Conservation (phyloP, 2,797 vertebrate genomes). For the Galaxias olidus region DNA sequence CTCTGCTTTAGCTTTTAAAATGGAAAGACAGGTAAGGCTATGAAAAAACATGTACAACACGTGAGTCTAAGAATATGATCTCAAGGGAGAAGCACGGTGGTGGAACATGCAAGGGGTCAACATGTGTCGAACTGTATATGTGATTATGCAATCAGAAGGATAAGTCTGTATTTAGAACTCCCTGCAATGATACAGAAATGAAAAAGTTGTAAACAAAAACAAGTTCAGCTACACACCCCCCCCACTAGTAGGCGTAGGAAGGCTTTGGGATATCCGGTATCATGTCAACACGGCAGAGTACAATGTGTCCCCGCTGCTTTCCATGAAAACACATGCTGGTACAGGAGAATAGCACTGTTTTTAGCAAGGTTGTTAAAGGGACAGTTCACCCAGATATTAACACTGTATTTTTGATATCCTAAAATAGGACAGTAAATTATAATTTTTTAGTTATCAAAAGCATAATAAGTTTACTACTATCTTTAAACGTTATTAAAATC, state of each 20-base stretch:
- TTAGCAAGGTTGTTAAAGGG: not conserved
- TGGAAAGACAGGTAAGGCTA: not conserved
- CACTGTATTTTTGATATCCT: no score
- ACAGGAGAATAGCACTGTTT: not conserved
- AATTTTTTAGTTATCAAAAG: no score
- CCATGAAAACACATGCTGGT: conserved; percentile 17
- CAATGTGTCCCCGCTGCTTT: conserved; percentile 25
- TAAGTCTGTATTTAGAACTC: not conserved
- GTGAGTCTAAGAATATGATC: not conserved
- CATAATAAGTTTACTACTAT: no score
- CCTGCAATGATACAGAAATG: not conserved
- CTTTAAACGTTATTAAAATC: no score
- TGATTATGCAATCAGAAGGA: not conserved
- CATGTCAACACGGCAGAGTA: conserved; percentile 38
- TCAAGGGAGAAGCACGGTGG: not conserved
- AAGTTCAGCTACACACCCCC: conserved; percentile 1
- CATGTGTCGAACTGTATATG: not conserved
- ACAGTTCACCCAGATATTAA: no score
- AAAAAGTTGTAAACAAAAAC: not conserved
- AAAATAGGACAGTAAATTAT: no score
- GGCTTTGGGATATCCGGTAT: conserved; percentile 22
- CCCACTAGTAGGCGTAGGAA: not conserved
- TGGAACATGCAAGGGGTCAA: not conserved
- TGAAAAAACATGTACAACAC: not conserved
- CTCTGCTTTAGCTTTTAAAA: not conserved